Conservation (phyloP, 2,888 invertebrate species). For the Acronicta psi region DNA sequence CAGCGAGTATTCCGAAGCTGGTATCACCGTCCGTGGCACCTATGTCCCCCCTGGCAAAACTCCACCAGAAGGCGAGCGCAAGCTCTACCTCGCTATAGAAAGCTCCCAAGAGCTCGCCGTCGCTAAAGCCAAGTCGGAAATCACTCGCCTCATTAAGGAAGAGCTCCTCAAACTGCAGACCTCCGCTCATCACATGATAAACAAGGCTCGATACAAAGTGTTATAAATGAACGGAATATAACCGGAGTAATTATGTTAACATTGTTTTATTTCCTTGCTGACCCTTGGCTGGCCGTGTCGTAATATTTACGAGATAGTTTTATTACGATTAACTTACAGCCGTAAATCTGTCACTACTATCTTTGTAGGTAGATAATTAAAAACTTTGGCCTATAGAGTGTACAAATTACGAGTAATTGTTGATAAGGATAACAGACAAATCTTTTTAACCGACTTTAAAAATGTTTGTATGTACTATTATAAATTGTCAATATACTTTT, state of each 20-base stretch:
- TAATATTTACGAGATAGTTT: slow-evolving; percentile 24
- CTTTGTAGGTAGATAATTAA: slow-evolving; percentile 12
- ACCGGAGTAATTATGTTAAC: slow-evolving; percentile 51
- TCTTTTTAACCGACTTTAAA: no score
- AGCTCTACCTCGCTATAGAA: slow-evolving; percentile 99
- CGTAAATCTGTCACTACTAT: slow-evolving; percentile 22
- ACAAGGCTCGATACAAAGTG: slow-evolving; percentile 98
- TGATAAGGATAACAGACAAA: slow-evolving; percentile 18
- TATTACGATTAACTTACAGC: slow-evolving; percentile 14
- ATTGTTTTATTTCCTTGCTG: slow-evolving; percentile 51
- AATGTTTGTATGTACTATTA: no score
- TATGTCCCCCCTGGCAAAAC: slow-evolving; percentile 96
- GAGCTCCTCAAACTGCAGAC: slow-evolving; percentile 97
- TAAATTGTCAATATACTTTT: no score
- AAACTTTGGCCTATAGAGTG: slow-evolving; percentile 20
- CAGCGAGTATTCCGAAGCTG: slow-evolving; percentile 99
- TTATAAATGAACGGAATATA: slow-evolving; percentile 87
- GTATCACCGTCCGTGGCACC: slow-evolving; percentile 99
- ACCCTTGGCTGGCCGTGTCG: slow-evolving; percentile 29
- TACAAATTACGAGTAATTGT: slow-evolving; percentile 1
- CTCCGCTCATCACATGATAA: slow-evolving; percentile 95
- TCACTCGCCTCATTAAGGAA: slow-evolving; percentile 99
- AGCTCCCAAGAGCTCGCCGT: slow-evolving; percentile 99
- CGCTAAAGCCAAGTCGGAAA: slow-evolving; percentile 98
- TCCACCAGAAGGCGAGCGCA: slow-evolving; percentile 97